phyloP scores from a whole-genome alignment of 2,888 invertebrate genomes.

The Drosophila melanocephala region DNA sequence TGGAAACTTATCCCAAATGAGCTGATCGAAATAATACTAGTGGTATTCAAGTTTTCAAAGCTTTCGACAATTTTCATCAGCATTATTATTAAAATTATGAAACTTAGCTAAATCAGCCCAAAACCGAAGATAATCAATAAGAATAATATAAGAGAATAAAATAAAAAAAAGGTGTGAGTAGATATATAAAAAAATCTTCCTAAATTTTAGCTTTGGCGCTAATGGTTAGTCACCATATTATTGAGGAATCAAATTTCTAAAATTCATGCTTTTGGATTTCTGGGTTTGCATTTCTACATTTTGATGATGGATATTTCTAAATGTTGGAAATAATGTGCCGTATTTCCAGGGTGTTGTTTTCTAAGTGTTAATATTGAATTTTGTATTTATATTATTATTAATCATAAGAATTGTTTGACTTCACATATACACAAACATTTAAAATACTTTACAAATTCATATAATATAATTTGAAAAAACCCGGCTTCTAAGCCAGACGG shows the following conservation, averaged over 20 bases:
- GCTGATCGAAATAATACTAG: neutral
- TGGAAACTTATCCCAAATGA: neutral
- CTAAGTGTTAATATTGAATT: neutral
- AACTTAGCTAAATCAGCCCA: neutral
- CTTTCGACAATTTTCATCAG: neutral
- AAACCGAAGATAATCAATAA: neutral
- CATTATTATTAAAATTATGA: neutral
- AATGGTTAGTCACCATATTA: neutral
- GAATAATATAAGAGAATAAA: neutral
- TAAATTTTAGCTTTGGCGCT: neutral
- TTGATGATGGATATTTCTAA: neutral
- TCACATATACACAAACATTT: neutral
- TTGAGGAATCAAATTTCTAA: neutral
- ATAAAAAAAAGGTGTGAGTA: rapidly evolving
- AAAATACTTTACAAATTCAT: neutral
- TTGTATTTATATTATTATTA: neutral
- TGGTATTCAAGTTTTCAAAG: neutral
- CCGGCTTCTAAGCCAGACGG: neutral
- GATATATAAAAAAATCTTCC: neutral
- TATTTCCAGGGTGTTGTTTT: neutral
- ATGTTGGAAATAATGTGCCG: neutral
- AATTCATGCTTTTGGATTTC: neutral
- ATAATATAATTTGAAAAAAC: neutral
- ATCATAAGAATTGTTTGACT: neutral
- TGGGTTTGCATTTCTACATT: too few species aligned